Evolutionary conservation across 2,888 invertebrate species (phyloP).

Genomic region (Nephrotoma flavescens): DNA sequence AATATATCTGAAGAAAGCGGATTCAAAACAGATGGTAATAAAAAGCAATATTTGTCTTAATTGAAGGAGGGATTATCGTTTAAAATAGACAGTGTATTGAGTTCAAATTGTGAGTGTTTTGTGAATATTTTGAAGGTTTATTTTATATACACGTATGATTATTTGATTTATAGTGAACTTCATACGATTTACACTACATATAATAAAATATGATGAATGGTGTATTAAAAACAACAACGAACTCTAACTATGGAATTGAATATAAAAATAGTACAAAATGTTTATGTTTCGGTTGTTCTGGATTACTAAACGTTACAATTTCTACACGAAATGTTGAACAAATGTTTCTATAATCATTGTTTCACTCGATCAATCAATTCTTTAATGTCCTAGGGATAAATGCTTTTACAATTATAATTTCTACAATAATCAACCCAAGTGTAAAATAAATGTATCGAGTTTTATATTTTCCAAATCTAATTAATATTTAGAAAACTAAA

Average conservation of each 20-base stretch:
- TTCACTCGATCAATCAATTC: background rate
- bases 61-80: background rate
- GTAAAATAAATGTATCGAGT: background rate
- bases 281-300: too few species aligned
- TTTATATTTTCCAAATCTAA: background rate
- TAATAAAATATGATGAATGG: background rate
- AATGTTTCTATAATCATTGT: background rate
- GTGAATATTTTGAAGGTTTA: background rate
- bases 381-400: background rate
- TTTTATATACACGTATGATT: background rate
- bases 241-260: too few species aligned
- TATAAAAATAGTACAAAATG: too few species aligned
- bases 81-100: background rate
- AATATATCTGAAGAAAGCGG: background rate
- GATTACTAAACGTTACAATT: too few species aligned
- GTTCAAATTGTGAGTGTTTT: background rate
- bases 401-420: background rate
- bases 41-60: background rate
- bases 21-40: background rate
- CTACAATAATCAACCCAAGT: background rate
- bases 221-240: too few species aligned
- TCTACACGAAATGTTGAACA: background rate
- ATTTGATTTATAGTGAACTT: background rate
- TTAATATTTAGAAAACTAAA: background rate
- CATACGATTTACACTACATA: background rate